These are phyloP conservation scores for Gasterosteus aculeatus DNA, from an alignment of 2,113 vertebrate species.

Conservation along the genomic window DNA sequence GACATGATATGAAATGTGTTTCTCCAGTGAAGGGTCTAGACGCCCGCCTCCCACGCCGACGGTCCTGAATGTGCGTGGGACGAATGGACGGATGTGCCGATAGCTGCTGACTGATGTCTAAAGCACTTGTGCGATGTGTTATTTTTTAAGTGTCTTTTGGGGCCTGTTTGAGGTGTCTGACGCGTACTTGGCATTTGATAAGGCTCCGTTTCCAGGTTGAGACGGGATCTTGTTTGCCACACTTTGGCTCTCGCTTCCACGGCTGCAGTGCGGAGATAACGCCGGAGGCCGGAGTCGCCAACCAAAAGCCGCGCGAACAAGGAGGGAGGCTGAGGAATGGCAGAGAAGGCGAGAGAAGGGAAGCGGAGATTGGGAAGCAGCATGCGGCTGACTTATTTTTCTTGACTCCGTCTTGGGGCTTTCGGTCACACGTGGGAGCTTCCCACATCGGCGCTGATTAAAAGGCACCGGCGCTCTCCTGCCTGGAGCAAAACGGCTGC, in stretches of 20 bases:
- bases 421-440: conserved; percentile 71
- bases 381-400: conserved; percentile 47
- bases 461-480: conserved; percentile 63
- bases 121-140: background rate
- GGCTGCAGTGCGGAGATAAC: conserved; percentile 74
- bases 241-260: conserved; percentile 35
- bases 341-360: conserved; percentile 20
- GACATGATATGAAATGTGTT: conserved; percentile 21
- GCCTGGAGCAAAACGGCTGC: conserved; percentile 54
- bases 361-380: conserved; percentile 33
- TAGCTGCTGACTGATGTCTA: conserved; percentile 39
- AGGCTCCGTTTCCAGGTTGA: conserved; percentile 49
- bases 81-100: conserved; percentile 21
- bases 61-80: conserved; percentile 5
- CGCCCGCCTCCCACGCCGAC: background rate
- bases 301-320: conserved; percentile 41
- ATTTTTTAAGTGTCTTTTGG: conserved; percentile 18
- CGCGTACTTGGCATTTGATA: conserved; percentile 56
- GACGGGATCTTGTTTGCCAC: conserved; percentile 51
- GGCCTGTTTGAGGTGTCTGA: conserved; percentile 31
- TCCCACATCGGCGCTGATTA: conserved; percentile 70
- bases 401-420: conserved; percentile 60
- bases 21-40: background rate
- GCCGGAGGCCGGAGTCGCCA: conserved; percentile 36
- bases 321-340: conserved; percentile 27